Evolutionary conservation across 1,140 invertebrate genomes (phyloP).

Genomic region (Aphaenogaster floridana): DNA sequence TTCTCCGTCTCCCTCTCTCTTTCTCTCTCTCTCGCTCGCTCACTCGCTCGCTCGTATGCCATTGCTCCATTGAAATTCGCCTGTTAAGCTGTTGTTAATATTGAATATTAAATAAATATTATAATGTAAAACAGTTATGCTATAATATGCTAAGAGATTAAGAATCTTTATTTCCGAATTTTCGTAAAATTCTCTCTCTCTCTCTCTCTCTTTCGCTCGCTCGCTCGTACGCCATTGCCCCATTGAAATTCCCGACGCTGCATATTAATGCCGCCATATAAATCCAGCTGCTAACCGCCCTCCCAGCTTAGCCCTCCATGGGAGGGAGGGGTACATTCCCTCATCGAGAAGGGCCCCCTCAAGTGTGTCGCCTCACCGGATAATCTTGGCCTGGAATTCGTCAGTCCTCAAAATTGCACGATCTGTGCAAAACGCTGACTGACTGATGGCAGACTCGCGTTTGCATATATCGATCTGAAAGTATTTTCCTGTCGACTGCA

Average conservation of each 20-base stretch:
- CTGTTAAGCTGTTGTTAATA: too few relatives aligned
- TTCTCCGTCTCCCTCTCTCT: background rate
- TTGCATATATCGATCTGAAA: conserved; percentile 22
- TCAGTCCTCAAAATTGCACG: conserved; percentile 44
- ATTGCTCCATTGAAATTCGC: too few relatives aligned
- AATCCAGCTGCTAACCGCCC: conserved; percentile 71
- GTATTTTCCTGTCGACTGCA: conserved; percentile 6
- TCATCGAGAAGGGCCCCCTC: conserved; percentile 15
- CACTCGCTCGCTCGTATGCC: too few relatives aligned
- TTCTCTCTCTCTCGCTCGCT: background rate
- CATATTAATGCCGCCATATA: conserved; percentile 81
- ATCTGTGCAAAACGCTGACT: conserved; percentile 27
- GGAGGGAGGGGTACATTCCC: background rate
- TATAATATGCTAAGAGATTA: too few relatives aligned
- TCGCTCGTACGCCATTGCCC: conserved; percentile 56
- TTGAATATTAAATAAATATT: too few relatives aligned
- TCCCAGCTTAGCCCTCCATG: background rate
- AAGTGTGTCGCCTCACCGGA: conserved; percentile 25
- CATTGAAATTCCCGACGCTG: conserved; percentile 79
- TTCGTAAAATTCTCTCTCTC: too few relatives aligned
- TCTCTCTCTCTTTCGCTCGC: background rate
- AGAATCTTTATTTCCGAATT: too few relatives aligned
- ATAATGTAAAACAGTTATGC: too few relatives aligned
- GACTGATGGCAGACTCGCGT: background rate
- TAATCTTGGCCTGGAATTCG: conserved; percentile 47